phyloP scores from a whole-genome alignment of 2,888 invertebrate genomes.

The Orchesellides sinensis region DNA sequence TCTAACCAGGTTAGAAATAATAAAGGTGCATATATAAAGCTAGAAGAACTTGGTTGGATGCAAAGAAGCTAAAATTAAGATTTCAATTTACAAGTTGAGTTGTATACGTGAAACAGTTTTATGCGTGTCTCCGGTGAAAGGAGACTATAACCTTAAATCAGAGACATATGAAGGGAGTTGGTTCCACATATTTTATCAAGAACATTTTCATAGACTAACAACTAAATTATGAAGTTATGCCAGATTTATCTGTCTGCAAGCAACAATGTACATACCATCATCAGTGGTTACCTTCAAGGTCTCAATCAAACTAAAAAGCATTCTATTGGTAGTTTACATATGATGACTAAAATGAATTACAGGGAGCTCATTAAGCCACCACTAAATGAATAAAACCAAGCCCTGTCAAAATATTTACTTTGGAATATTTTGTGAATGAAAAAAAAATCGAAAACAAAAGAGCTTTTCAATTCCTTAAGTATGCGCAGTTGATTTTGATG shows the following conservation, averaged over 20 bases:
- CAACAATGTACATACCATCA: background rate
- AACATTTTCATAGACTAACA: background rate
- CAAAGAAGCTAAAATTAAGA: no score
- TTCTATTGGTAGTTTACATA: background rate
- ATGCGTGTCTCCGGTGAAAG: no score
- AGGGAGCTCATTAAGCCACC: constrained; percentile 61
- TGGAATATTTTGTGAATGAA: constrained; percentile 46
- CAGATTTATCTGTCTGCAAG: background rate
- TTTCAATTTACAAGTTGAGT: no score
- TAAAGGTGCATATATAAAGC: no score
- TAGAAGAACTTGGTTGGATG: no score
- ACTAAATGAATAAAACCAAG: constrained; percentile 50
- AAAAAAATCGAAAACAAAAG: constrained; percentile 60
- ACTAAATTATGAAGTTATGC: background rate
- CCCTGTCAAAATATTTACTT: constrained; percentile 68
- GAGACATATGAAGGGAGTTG: background rate
- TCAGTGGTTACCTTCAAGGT: constrained; percentile 1
- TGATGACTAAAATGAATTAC: constrained; percentile 7
- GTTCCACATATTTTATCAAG: constrained; percentile 26
- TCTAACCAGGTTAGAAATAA: no score
- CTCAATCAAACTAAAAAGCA: constrained; percentile 16
- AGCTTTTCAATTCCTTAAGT: constrained; percentile 10
- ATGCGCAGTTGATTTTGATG: constrained; percentile 15
- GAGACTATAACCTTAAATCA: no score
- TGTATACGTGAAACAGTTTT: no score